These are phyloP conservation scores for Sceloporus undulatus DNA, from an alignment of 2,113 vertebrate species.

Conservation along the genomic window DNA sequence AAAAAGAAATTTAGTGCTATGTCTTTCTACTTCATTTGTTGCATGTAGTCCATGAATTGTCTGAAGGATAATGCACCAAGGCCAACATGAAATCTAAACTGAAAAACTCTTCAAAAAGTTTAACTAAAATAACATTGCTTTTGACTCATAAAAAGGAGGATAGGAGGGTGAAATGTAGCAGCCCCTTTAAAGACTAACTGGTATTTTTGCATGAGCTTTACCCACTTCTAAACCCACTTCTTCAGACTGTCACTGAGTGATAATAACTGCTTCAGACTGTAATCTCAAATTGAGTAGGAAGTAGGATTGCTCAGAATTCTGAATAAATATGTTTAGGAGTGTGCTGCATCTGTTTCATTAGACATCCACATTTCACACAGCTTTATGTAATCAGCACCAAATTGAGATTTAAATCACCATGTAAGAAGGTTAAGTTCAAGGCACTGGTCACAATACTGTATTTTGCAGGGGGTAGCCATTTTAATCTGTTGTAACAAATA, in stretches of 20 bases:
- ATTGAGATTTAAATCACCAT: no score
- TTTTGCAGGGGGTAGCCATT: no score
- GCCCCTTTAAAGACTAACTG: no score
- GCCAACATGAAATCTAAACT: background rate
- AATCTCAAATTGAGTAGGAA: background rate
- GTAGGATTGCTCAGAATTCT: background rate
- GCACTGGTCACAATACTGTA: no score
- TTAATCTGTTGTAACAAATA: no score
- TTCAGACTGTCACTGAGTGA: no score
- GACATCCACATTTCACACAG: no score
- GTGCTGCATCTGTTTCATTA: background rate
- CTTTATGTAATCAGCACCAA: no score
- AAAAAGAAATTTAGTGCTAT: background rate
- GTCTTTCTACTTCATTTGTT: background rate
- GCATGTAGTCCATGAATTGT: background rate
- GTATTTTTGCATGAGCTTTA: no score
- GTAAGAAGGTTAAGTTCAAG: no score
- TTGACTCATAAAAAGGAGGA: background rate
- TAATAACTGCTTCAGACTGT: background rate
- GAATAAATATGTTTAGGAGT: background rate
- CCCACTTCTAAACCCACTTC: no score
- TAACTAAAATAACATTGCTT: background rate
- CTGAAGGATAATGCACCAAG: background rate
- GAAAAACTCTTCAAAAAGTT: background rate
- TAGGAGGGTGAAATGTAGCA: no score